phyloP scores from a whole-genome alignment of 2,113 vertebrate genomes.

The Poeciliopsis retropinna region DNA sequence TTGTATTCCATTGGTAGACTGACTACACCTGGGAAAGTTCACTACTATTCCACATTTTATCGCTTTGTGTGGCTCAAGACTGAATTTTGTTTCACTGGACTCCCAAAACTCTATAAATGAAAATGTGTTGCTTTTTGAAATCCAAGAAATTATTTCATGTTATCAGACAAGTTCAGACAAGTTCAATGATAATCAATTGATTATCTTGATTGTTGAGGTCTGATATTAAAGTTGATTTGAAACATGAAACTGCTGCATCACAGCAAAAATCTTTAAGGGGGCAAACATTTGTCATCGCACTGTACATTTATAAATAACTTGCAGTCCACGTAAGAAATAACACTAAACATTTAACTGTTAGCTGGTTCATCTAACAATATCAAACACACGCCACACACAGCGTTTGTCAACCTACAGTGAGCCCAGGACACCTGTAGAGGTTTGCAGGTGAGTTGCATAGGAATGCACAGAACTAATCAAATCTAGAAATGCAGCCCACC shows the following conservation, averaged over 20 bases:
- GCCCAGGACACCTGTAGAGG: conserved; percentile 7
- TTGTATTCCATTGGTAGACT: not conserved
- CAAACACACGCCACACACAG: conserved; percentile 14
- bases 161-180: not conserved
- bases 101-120: no score
- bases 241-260: no score
- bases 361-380: not conserved
- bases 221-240: no score
- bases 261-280: no score
- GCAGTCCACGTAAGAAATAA: not conserved
- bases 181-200: not conserved
- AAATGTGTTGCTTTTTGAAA: not conserved
- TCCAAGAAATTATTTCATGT: not conserved
- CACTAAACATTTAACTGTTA: conserved; percentile 23
- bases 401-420: not conserved
- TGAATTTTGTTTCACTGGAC: no score
- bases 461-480: conserved; percentile 34
- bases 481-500: conserved; percentile 8
- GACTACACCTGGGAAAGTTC: no score
- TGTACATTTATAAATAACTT: not conserved
- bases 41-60: no score
- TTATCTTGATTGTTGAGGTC: not conserved
- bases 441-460: conserved; percentile 4
- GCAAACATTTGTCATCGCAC: no score
- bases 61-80: no score